Evolutionary conservation across 2,888 invertebrate species (phyloP), one percentile per base, ranked within the genome.

Genomic region (Teleogryllus oceanicus): DNA sequence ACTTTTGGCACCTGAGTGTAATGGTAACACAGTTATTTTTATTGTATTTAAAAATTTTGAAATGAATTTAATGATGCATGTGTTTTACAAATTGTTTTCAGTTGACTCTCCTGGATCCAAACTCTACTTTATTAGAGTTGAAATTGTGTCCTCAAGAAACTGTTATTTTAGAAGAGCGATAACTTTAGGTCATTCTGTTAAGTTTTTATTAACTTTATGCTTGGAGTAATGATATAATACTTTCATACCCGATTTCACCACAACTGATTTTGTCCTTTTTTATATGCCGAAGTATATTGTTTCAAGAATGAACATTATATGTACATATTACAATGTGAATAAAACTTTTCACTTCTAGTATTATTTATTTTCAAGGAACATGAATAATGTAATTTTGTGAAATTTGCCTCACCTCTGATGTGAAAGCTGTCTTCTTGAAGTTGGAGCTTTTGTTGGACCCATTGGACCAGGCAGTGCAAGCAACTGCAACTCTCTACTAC

Each of bases 71-170:
- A 12, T 11, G 10, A 24, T 76, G 10, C 12, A 18, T 18, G 16
- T 11, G 11, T 20, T 78, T 80, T 81, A 79, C 82, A 84, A 82
- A 83, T 85, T 83, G 83, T 83, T 88, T 88, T 10, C 89, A 96
- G 96, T 89, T 96, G 83, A 95, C 96, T 83, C 90, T 92, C 83
- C 90, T 95, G 88, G 93, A 96, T 88, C 89, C 89, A 77, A 90
- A 89, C 85, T 91, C 92, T 87, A 94, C 96, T 82, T 89, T 98
- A 84, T 90, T 92, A 86, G 92, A 94, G 84, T 89, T 97, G 84
- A 96, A 96, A 87, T 91, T 98, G 85, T 96, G 91, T 88, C 94
- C 96, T 79, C 97, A 98, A 90, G 98, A 98, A 90, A 97, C 97
- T 83, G 92, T 98, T 84, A 96, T 95, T 89, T 89, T 98, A 84